A percentile compares a stretch with the other conserved stretches of the same genome.
These are phyloP conservation scores for Lycia hirtaria DNA, from an alignment of 2,888 invertebrate species.

Conservation along the genomic window DNA sequence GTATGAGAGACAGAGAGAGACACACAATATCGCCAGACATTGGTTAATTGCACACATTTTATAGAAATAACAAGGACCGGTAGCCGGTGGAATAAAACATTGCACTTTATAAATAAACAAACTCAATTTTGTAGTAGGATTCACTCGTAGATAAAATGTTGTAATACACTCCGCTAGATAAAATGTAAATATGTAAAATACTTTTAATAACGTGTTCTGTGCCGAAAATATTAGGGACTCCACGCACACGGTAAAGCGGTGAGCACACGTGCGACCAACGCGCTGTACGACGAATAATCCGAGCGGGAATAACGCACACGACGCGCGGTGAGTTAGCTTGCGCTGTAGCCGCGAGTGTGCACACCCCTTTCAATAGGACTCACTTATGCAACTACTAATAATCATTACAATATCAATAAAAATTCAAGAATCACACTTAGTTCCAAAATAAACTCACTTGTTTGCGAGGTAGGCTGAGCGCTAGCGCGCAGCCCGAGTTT, in stretches of 20 bases:
- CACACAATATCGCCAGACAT: slow-evolving; percentile 61
- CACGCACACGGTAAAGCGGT: slow-evolving; percentile 78
- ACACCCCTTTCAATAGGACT: slow-evolving; percentile 68
- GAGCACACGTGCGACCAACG: slow-evolving; percentile 60
- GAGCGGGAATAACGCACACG: slow-evolving; percentile 27
- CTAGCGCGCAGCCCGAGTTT: slow-evolving; percentile 85
- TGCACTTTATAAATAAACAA: slow-evolving; percentile 83
- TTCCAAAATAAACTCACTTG: slow-evolving; percentile 91
- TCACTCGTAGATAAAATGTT: slow-evolving; percentile 84
- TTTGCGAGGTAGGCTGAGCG: slow-evolving; percentile 89
- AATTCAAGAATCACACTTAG: slow-evolving; percentile 90
- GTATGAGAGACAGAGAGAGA: too few species aligned
- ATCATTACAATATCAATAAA: slow-evolving; percentile 86
- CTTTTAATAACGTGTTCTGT: slow-evolving; percentile 81
- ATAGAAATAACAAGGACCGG: slow-evolving; percentile 82
- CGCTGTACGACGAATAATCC: slow-evolving; percentile 27
- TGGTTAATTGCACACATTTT: slow-evolving; percentile 74
- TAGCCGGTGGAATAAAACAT: slow-evolving; percentile 84
- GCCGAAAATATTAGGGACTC: slow-evolving; percentile 84
- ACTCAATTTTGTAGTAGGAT: slow-evolving; percentile 86
- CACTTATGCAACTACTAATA: slow-evolving; percentile 85
- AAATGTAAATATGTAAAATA: slow-evolving; percentile 85
- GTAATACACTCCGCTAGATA: slow-evolving; percentile 85
- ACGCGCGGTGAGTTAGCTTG: slow-evolving; percentile 12
- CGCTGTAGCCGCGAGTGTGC: slow-evolving; percentile 59